Base-by-base conservation (phyloP, 2,888 invertebrate species). In the Calameuta pallipes region DNA sequence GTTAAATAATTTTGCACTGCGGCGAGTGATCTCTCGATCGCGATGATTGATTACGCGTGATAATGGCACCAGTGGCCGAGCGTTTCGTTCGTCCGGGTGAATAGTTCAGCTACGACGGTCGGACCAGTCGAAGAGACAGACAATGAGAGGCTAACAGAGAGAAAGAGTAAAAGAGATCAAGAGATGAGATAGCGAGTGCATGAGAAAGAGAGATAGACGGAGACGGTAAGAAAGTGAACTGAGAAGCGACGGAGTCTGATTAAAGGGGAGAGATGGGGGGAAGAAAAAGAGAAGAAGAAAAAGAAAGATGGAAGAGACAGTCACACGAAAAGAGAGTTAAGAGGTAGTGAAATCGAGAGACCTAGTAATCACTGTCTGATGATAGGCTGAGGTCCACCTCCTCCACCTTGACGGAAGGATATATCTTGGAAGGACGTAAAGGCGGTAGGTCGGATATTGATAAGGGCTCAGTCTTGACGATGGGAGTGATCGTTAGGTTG, bases 311-410 rank as follows among this genome's bases (percentile, higher is more conserved):
- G 31, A 31, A 71, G 33, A 34, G 33, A 34, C 33, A 71, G 33
- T 31, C 34, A 71, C 71, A 34, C 71, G 71, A 31, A 13, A 34
- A 71, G 33, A 33, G 71, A 71, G 71, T 71, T 56, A 37, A 71
- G 56, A 56, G 56, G 36, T 70, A 41, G 73, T 41, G 73, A 71
- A 75, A 70, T 76, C 78, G 36, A 76, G 78, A 79, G 78, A 79
- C 78, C 78, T 79, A 80, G 80, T 78, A 78, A 76, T 80, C 78
- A 75, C 78, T 79, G 80, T 80, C 75, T 76, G 80, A 76, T 73
- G 78, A 80, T 76, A 78, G 74, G 79, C 78, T 73, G 74, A 83
- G 82, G 78, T 83, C 79, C 80, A 83, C 79, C 83, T 85, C 82
- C 82, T 83, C 82, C 83, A 83, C 83, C 82, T 80, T 80, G 75